Evolutionary conservation across 2,888 invertebrate genomes (phyloP).

Genomic region (Dryobota labecula): DNA sequence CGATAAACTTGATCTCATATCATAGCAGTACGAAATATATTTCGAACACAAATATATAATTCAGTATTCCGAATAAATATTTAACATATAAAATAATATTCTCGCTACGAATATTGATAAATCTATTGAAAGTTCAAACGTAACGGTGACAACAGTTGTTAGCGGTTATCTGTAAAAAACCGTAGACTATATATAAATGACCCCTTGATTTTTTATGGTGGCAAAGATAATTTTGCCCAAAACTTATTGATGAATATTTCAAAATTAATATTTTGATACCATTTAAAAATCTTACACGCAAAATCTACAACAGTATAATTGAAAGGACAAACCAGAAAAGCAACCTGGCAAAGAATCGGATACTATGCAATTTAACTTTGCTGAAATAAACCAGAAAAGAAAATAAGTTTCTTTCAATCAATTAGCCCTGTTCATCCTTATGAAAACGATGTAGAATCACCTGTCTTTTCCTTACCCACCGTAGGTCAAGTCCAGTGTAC

Average conservation of each 20-base stretch:
- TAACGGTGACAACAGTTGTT: conserved; percentile 59
- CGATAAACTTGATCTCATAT: conserved; percentile 36
- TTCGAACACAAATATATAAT: conserved; percentile 13
- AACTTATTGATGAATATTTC: not conserved
- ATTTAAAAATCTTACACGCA: not conserved
- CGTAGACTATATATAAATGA: conserved; percentile 14
- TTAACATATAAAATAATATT: conserved; percentile 24
- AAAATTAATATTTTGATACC: no score
- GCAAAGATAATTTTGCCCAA: not conserved
- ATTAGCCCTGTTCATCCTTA: not conserved
- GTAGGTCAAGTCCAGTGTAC: conserved; percentile 48
- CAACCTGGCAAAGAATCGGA: not conserved
- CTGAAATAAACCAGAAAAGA: not conserved
- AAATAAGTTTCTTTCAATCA: not conserved
- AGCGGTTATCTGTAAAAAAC: conserved; percentile 43
- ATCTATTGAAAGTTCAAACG: conserved; percentile 47
- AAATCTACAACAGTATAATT: not conserved
- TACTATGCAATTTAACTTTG: not conserved
- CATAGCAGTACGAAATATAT: conserved; percentile 27
- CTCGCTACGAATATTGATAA: conserved; percentile 36
- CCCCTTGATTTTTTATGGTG: conserved; percentile 1
- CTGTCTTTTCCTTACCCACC: conserved; percentile 19
- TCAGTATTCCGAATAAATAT: conserved; percentile 19
- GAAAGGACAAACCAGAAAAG: not conserved
- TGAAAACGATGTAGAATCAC: not conserved